Conservation (phyloP, 2,888 invertebrate genomes). For the Hyles lineata region DNA sequence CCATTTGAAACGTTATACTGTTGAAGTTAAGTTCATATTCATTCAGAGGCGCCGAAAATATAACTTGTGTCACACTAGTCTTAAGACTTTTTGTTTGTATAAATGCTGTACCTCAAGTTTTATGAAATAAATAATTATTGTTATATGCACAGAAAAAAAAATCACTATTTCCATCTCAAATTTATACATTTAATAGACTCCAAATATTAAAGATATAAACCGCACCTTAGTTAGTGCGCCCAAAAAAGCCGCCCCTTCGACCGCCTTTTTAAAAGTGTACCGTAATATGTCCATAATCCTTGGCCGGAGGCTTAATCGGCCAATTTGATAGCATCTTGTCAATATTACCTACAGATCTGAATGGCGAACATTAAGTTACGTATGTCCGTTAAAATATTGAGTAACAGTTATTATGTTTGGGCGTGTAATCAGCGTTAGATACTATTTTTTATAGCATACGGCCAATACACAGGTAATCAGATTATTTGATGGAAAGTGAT, state of each 20-base stretch:
- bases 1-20: too few relatives aligned
- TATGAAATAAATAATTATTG: too few relatives aligned
- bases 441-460: not conserved
- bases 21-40: too few relatives aligned
- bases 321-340: not conserved
- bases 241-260: not conserved
- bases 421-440: not conserved
- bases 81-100: too few relatives aligned
- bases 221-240: not conserved
- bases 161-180: too few relatives aligned
- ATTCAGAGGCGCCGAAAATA: too few relatives aligned
- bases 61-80: too few relatives aligned
- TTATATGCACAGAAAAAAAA: too few relatives aligned
- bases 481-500: not conserved
- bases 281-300: not conserved
- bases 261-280: not conserved
- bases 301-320: not conserved
- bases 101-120: too few relatives aligned
- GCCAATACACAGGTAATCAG: not conserved
- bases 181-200: too few relatives aligned
- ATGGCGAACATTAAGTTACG: not conserved
- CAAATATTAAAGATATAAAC: not conserved
- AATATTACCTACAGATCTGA: not conserved
- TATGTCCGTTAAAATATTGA: not conserved
- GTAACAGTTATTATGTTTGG: slow-evolving; percentile 1